phyloP scores from a whole-genome alignment of 2,797 vertebrate genomes.

The Petrocephalus schoutedeni region DNA sequence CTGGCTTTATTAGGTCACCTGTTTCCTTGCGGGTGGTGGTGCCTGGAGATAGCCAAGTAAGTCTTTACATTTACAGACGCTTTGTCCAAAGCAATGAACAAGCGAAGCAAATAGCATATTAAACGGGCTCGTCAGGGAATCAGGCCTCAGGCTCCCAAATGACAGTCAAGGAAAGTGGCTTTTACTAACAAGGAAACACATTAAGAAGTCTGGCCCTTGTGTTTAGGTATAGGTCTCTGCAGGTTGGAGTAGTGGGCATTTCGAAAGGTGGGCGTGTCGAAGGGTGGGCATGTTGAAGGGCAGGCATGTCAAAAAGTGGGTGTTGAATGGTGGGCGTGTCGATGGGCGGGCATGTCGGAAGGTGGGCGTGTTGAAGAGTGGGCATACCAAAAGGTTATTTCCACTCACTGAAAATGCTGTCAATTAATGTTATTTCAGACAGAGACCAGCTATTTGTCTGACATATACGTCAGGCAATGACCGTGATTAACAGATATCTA shows the following conservation, averaged over 20 bases:
- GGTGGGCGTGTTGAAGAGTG: neutral
- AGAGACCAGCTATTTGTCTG: too few relatives aligned
- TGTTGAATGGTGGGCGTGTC: neutral
- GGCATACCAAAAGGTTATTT: too few relatives aligned
- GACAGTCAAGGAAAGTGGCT: neutral
- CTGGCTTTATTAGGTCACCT: neutral
- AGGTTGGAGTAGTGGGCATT: neutral
- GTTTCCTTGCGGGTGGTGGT: neutral
- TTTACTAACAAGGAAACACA: neutral
- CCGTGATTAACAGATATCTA: too few relatives aligned
- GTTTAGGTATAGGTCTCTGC: neutral
- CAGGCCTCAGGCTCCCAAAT: neutral
- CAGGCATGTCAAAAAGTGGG: neutral
- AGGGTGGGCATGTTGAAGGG: neutral
- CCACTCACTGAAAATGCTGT: too few relatives aligned
- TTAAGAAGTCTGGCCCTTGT: neutral
- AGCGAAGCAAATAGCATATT: neutral
- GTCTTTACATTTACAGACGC: neutral
- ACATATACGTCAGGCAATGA: too few relatives aligned
- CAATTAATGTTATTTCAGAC: too few relatives aligned
- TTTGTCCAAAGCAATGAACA: neutral
- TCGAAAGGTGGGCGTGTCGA: neutral
- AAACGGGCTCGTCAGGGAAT: neutral
- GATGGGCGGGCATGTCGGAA: neutral
- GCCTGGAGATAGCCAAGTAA: constrained; percentile 40